A percentile compares a stretch with the other conserved stretches of the same genome.
Evolutionary conservation across 2,113 vertebrate species (phyloP).

Genomic region (Hydropotes inermis): DNA sequence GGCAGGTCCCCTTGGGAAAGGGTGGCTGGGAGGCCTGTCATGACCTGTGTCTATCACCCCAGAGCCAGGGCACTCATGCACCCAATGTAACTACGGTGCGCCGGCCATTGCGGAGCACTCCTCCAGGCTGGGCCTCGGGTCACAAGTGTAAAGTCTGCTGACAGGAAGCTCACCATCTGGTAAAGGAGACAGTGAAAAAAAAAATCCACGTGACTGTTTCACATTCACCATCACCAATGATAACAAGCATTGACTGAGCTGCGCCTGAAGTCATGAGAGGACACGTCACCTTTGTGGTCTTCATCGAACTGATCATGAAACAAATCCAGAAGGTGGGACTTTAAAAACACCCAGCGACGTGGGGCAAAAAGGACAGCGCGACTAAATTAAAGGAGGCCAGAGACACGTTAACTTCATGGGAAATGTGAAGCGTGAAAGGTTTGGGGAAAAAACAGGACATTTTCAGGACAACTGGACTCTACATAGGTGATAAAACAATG

Average conservation of each 20-base stretch:
- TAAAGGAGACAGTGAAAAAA: background rate
- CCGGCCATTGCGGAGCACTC: fast-evolving
- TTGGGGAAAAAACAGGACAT: background rate
- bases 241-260: background rate
- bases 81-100: too few relatives aligned
- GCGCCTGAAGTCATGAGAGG: background rate
- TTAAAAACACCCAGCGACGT: background rate
- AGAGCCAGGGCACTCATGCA: background rate
- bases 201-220: too few relatives aligned
- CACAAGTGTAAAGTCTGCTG: background rate
- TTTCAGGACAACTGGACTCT: background rate
- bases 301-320: background rate
- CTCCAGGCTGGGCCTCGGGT: background rate
- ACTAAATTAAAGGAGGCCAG: background rate
- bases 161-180: background rate
- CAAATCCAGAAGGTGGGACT: background rate
- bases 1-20: background rate
- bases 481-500: background rate
- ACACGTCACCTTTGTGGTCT: background rate
- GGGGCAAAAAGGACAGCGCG: background rate
- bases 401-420: background rate
- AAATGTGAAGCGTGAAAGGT: background rate
- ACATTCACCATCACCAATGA: background rate
- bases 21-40: background rate
- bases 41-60: background rate